Evolutionary conservation across 2,797 vertebrate genomes (phyloP).

Genomic region (Ptychobarbus kaznakovi): DNA sequence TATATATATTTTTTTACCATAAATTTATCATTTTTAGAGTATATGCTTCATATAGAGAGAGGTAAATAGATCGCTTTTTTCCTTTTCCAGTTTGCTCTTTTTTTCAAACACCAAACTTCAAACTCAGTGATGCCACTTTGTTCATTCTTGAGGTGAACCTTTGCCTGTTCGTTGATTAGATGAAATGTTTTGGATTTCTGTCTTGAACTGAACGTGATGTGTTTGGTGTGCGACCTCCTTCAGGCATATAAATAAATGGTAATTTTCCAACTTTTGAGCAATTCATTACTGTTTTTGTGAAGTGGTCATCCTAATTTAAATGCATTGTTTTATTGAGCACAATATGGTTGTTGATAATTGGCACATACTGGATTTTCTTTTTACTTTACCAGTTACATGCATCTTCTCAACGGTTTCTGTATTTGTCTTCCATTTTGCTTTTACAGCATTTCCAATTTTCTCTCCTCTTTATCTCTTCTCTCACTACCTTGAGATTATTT

Average conservation of each 20-base stretch:
- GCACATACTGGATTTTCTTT: background rate
- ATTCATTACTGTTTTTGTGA: background rate
- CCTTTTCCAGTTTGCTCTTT: no score
- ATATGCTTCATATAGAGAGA: background rate
- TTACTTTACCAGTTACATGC: background rate
- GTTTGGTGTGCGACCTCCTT: background rate
- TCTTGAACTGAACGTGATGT: background rate
- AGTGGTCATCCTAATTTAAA: background rate
- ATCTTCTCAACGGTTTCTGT: background rate
- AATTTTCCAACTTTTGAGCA: background rate
- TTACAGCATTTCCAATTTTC: constrained; percentile 12
- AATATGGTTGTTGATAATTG: background rate
- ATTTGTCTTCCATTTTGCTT: background rate
- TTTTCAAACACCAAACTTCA: no score
- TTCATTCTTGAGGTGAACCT: background rate
- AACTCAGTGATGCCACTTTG: no score
- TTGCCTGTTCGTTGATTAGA: background rate
- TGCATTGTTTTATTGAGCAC: background rate
- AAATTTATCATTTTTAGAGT: background rate
- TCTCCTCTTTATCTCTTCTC: background rate
- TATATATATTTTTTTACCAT: no score
- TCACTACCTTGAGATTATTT: constrained; percentile 26
- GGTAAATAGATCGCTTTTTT: no score
- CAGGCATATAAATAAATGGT: background rate
- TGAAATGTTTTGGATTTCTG: background rate